These are phyloP conservation scores for Notamacropus eugenii DNA, from an alignment of 2,797 vertebrate species.

Conservation along the genomic window DNA sequence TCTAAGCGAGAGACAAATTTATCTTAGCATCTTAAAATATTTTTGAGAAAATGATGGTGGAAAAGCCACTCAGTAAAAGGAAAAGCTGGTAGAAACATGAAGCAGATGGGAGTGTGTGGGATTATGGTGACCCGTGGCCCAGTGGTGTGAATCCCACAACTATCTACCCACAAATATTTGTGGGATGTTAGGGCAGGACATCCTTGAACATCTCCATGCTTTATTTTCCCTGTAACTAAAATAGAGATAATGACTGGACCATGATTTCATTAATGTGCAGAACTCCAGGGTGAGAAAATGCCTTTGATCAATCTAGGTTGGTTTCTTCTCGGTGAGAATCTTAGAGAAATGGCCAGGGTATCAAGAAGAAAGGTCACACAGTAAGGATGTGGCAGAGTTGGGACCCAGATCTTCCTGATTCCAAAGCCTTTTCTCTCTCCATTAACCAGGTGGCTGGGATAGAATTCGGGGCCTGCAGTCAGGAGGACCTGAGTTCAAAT, in stretches of 20 bases:
- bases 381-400: too few species aligned
- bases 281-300: not conserved
- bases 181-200: not conserved
- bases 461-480: not conserved
- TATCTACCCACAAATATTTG: conserved; percentile 7
- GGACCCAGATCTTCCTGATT: too few species aligned
- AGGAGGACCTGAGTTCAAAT: not conserved
- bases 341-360: not conserved
- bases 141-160: not conserved
- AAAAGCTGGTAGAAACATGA: not conserved
- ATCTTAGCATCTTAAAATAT: not conserved
- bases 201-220: not conserved
- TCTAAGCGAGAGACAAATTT: not conserved
- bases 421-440: not conserved
- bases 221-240: not conserved
- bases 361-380: not conserved
- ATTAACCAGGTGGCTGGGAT: not conserved
- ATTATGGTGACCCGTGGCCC: not conserved
- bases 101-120: not conserved
- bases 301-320: not conserved
- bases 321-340: not conserved
- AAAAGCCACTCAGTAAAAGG: not conserved
- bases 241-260: not conserved
- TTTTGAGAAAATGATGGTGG: not conserved
- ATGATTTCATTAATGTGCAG: not conserved